phyloP scores from a whole-genome alignment of 2,113 vertebrate species.

The Ceuthmochares aereus region DNA sequence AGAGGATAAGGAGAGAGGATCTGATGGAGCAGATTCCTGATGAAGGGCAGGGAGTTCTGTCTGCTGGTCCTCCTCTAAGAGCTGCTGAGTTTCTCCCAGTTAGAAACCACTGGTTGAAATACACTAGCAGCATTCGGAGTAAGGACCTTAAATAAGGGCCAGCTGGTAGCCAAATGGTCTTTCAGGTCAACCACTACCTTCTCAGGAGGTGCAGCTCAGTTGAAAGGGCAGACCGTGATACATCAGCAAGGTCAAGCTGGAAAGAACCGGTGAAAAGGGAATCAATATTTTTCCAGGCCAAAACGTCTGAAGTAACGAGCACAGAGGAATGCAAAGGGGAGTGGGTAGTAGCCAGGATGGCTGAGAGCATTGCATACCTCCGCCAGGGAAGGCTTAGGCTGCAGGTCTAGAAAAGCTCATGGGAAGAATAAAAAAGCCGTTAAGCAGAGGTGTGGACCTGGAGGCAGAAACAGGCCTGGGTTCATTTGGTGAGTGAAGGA shows the following conservation, averaged over 20 bases:
- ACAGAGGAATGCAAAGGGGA: conserved; percentile 39
- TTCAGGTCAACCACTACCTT: background rate
- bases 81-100: background rate
- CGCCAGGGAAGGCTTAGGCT: conserved; percentile 1
- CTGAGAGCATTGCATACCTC: background rate
- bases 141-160: background rate
- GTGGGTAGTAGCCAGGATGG: conserved; percentile 7
- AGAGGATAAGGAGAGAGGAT: background rate
- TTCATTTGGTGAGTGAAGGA: background rate
- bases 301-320: background rate
- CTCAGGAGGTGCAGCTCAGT: background rate
- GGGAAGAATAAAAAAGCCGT: conserved; percentile 50
- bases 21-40: background rate
- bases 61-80: background rate
- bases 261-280: background rate
- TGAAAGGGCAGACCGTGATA: background rate
- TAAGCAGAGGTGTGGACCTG: conserved; percentile 53
- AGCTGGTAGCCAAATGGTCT: background rate
- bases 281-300: background rate
- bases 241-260: background rate
- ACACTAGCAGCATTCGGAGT: background rate
- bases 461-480: background rate
- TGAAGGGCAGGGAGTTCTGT: background rate
- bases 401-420: background rate
- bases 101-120: background rate